phyloP scores from a whole-genome alignment of 2,113 vertebrate species.

The Ariopsis seemanni region DNA sequence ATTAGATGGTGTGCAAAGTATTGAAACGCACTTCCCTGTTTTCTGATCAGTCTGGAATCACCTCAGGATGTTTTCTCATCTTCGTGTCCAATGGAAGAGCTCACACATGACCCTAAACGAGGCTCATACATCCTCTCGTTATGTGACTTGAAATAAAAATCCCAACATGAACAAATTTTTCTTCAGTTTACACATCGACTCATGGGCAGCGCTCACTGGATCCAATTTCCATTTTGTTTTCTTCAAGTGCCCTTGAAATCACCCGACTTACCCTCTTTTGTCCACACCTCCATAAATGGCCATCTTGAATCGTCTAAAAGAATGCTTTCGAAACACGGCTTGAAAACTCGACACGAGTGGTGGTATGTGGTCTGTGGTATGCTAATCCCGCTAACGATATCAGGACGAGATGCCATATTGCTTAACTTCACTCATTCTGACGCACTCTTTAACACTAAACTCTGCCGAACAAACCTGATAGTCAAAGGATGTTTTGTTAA shows the following conservation, averaged over 20 bases:
- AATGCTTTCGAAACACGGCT: neutral
- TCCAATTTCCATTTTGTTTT: neutral
- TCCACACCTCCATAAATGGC: neutral
- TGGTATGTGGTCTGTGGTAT: neutral
- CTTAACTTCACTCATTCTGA: neutral
- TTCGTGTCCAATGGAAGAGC: neutral
- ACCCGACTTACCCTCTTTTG: neutral
- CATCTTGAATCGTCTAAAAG: neutral
- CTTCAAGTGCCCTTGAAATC: neutral
- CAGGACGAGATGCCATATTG: neutral
- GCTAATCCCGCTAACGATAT: neutral
- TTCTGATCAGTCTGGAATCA: too few relatives aligned
- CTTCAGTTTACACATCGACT: neutral
- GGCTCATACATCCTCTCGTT: neutral
- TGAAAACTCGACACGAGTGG: neutral
- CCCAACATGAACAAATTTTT: neutral
- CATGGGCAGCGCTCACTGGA: too few relatives aligned
- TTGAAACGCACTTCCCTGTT: too few relatives aligned
- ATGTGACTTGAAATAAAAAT: neutral
- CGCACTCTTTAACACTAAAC: neutral
- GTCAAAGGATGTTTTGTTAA: neutral
- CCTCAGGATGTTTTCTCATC: too few relatives aligned
- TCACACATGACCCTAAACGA: neutral
- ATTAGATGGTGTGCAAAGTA: too few relatives aligned
- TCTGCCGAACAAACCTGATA: neutral